A percentile compares a stretch with the other conserved stretches of the same genome.
Conservation (phyloP, 2,113 vertebrate genomes). For the Marmota flaviventris region DNA sequence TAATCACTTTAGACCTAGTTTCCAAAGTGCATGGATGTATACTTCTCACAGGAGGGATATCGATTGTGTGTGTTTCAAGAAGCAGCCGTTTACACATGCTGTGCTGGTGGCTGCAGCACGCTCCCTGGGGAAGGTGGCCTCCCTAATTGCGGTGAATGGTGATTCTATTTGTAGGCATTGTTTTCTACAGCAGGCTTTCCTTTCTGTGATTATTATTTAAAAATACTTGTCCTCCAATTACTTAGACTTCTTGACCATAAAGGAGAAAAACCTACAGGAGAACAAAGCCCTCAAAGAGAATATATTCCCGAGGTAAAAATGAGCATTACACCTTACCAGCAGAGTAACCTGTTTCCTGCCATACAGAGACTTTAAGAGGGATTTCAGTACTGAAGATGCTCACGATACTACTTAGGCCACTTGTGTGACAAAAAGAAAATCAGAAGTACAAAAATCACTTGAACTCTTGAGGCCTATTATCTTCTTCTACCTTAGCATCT, state of each 20-base stretch:
- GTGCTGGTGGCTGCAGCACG: neutral
- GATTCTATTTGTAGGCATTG: conserved; percentile 78
- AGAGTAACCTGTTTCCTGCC: neutral
- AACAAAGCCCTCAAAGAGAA: neutral
- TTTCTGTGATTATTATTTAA: conserved; percentile 69
- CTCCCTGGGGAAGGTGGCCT: conserved; percentile 65
- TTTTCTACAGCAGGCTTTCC: conserved; percentile 48
- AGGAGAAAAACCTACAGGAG: conserved; percentile 5
- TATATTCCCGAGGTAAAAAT: neutral
- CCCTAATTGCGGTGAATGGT: conserved; percentile 78
- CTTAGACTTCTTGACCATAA: conserved; percentile 38
- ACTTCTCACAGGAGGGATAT: conserved; percentile 64
- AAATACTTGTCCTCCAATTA: conserved; percentile 64
- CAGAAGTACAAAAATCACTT: neutral
- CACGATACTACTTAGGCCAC: neutral
- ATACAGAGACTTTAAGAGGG: neutral
- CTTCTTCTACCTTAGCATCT: neutral
- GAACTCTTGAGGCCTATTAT: neutral
- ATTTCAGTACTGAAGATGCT: neutral
- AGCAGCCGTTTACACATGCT: conserved; percentile 1
- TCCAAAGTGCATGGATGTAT: conserved; percentile 31
- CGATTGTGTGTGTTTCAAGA: conserved; percentile 79
- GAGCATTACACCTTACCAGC: neutral
- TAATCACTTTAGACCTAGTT: conserved; percentile 43
- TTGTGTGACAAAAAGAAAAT: neutral